These are phyloP conservation scores for Philereme vetulata DNA, from an alignment of 2,888 invertebrate species.

Conservation along the genomic window DNA sequence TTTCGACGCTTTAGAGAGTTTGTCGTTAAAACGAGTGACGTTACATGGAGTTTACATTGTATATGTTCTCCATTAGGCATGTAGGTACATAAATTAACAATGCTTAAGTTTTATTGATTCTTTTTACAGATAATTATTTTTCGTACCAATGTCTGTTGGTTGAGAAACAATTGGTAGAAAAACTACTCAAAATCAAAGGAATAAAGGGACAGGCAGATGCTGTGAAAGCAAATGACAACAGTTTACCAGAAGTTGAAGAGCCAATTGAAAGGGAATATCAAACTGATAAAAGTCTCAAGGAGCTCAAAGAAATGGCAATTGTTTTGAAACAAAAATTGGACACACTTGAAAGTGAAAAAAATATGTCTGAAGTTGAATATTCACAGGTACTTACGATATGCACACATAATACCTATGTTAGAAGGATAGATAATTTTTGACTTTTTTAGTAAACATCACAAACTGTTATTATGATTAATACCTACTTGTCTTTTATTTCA, in stretches of 20 bases:
- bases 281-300: constrained; percentile 61
- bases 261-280: constrained; percentile 42
- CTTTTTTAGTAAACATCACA: no score
- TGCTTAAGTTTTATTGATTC: no score
- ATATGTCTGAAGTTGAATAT: constrained; percentile 73
- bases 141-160: constrained; percentile 9
- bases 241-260: constrained; percentile 29
- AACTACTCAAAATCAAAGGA: constrained; percentile 49
- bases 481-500: constrained; percentile 44
- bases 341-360: constrained; percentile 68
- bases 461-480: neutral
- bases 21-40: no score
- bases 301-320: constrained; percentile 71
- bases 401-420: no score
- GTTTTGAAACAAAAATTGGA: constrained; percentile 69
- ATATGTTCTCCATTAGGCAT: no score
- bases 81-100: no score
- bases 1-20: no score
- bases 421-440: no score
- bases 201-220: constrained; percentile 39
- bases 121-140: constrained; percentile 5
- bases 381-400: constrained; percentile 61
- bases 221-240: constrained; percentile 24
- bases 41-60: no score
- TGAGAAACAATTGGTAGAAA: constrained; percentile 52